phyloP scores from a whole-genome alignment of 2,888 invertebrate species.

The Xestia sexstrigata region DNA sequence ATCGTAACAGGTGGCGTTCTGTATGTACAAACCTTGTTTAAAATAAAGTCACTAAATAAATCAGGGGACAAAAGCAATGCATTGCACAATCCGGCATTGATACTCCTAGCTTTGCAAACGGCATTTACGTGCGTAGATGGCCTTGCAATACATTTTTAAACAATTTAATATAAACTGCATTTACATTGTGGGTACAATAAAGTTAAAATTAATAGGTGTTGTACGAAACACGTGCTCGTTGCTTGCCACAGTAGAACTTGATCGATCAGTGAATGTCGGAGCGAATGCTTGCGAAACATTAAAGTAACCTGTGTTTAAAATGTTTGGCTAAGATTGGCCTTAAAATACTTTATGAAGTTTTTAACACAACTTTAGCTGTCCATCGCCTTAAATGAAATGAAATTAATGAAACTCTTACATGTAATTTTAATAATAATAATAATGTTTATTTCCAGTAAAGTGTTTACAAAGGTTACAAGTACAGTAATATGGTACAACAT shows the following conservation, averaged over 20 bases:
- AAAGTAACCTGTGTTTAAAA: conserved; percentile 56
- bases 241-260: conserved; percentile 60
- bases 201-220: conserved; percentile 61
- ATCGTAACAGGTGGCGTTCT: neutral
- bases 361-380: neutral
- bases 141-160: conserved; percentile 56
- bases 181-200: conserved; percentile 41
- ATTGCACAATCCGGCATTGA: conserved; percentile 6
- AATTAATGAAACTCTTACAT: neutral
- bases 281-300: conserved; percentile 59
- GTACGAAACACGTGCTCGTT: conserved; percentile 58
- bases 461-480: too few species aligned
- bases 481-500: too few species aligned
- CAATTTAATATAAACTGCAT: conserved; percentile 44
- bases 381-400: conserved; percentile 3
- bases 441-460: too few species aligned
- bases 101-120: conserved; percentile 12
- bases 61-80: neutral
- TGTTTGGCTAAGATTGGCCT: conserved; percentile 37
- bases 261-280: conserved; percentile 73
- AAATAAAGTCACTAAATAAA: neutral
- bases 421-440: too few species aligned
- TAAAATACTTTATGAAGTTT: conserved; percentile 24
- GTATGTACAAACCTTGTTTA: neutral
- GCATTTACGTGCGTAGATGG: conserved; percentile 27